Evolutionary conservation across 2,888 invertebrate genomes (phyloP).

Genomic region (Latrodectus hesperus): DNA sequence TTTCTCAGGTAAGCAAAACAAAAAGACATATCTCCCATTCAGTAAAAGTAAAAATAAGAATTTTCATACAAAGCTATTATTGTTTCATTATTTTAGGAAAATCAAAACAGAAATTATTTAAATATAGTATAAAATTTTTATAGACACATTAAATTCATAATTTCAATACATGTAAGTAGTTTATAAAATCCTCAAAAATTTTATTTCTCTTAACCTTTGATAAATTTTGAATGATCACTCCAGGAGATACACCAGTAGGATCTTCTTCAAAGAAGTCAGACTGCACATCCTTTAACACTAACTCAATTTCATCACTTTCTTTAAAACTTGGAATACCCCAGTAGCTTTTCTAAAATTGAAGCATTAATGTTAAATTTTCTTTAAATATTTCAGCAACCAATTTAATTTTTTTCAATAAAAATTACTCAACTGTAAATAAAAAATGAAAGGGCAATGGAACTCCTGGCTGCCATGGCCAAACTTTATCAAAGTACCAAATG

Average conservation of each 20-base stretch:
- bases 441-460: slow-evolving; percentile 89
- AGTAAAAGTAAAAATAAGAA: no score
- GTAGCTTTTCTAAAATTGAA: slow-evolving; percentile 46
- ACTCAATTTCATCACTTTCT: background rate
- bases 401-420: background rate
- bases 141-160: no score
- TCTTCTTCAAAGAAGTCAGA: slow-evolving; percentile 74
- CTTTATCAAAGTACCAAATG: slow-evolving; percentile 89
- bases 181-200: background rate
- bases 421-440: slow-evolving; percentile 79
- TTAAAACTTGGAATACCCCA: slow-evolving; percentile 19
- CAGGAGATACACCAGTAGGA: slow-evolving; percentile 73
- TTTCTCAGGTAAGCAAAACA: no score
- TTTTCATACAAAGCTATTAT: no score
- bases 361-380: background rate
- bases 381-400: background rate
- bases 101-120: no score
- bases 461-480: slow-evolving; percentile 90
- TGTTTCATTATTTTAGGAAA: no score
- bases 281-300: background rate
- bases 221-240: slow-evolving; percentile 75
- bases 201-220: slow-evolving; percentile 70
- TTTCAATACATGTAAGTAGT: no score
- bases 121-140: no score
- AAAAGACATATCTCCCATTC: no score